Evolutionary conservation across 2,113 vertebrate species (phyloP).

Genomic region (Empidonax alnorum): DNA sequence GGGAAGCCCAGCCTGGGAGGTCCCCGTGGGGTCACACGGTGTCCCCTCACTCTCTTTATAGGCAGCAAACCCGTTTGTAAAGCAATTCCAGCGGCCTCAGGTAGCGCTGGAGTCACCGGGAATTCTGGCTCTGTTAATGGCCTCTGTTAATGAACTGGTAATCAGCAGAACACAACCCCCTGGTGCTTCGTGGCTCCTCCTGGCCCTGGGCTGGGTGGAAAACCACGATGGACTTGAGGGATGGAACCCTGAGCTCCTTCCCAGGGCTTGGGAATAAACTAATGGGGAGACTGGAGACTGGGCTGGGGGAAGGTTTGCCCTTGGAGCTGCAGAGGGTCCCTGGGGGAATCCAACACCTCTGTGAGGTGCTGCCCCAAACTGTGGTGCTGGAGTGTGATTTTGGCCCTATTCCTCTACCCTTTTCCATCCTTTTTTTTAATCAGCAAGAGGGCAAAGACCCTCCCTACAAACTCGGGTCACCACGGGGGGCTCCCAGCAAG

Average conservation of each 20-base stretch:
- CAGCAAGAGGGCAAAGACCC: background rate
- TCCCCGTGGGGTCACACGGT: background rate
- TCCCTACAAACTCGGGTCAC: accelerated
- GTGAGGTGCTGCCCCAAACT: background rate
- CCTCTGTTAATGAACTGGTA: background rate
- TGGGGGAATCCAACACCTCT: background rate
- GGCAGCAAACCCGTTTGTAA: constrained; percentile 46
- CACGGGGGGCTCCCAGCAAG: background rate
- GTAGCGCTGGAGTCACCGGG: constrained; percentile 49
- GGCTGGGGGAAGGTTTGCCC: background rate
- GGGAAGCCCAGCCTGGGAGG: background rate
- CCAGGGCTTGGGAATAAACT: background rate
- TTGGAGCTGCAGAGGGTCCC: background rate
- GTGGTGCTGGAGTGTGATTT: background rate
- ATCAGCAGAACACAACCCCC: constrained; percentile 8
- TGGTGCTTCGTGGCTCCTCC: background rate
- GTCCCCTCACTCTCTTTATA: accelerated
- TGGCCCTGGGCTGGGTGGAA: background rate
- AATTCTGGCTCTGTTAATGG: background rate
- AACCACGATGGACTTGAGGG: accelerated
- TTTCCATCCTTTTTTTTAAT: background rate
- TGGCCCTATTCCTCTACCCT: accelerated
- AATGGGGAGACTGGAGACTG: background rate
- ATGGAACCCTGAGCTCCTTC: background rate
- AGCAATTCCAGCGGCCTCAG: constrained; percentile 37